phyloP scores from a whole-genome alignment of 1,140 invertebrate species.

The Brachionus sp. region DNA sequence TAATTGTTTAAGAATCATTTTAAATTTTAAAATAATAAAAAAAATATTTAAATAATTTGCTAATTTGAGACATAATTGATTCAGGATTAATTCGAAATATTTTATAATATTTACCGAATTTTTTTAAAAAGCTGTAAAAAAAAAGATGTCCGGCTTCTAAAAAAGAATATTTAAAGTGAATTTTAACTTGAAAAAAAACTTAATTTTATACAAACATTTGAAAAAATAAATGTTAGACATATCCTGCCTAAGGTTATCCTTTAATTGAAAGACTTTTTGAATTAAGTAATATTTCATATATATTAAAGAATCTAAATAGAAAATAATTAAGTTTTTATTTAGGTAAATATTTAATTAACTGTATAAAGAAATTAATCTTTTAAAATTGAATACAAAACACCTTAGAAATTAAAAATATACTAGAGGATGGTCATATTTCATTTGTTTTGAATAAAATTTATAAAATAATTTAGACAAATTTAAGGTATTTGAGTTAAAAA shows the following conservation, averaged over 20 bases:
- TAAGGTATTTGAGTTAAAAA: too few species aligned
- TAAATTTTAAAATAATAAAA: too few species aligned
- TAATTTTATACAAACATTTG: background rate
- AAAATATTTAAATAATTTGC: too few species aligned
- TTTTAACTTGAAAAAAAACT: background rate
- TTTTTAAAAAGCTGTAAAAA: too few species aligned
- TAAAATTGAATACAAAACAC: background rate
- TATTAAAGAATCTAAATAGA: background rate
- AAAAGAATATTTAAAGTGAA: too few species aligned
- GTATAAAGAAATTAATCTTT: background rate
- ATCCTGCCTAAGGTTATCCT: background rate
- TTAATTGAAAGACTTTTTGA: background rate
- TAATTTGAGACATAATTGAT: too few species aligned
- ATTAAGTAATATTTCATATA: background rate
- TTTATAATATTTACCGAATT: too few species aligned
- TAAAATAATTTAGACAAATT: background rate
- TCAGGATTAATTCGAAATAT: too few species aligned
- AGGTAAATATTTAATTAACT: background rate
- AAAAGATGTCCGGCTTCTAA: too few species aligned
- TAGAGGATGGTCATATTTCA: background rate
- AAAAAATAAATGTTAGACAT: background rate
- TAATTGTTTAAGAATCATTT: too few species aligned
- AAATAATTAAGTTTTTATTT: background rate
- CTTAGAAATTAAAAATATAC: background rate
- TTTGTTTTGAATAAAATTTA: background rate